A percentile compares a stretch with the other conserved stretches of the same genome.
Conservation (phyloP, 2,888 invertebrate genomes). For the Stenolophus ochropezus region DNA sequence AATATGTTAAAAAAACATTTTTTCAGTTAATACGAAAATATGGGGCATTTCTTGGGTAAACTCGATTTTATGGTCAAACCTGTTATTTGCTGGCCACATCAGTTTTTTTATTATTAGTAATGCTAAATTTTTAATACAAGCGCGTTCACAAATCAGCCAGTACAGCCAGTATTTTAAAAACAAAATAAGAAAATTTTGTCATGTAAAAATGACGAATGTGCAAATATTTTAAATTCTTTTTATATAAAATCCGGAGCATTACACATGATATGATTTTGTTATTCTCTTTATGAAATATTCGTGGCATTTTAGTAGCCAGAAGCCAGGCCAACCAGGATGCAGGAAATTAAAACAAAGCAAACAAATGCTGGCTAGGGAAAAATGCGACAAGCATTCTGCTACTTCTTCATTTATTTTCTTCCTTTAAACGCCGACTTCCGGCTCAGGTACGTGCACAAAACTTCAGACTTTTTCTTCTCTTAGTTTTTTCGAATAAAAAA, state of each 20-base stretch:
- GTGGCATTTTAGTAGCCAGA: slow-evolving; percentile 10
- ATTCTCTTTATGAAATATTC: slow-evolving; percentile 38
- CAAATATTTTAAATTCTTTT: slow-evolving; percentile 14
- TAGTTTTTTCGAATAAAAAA: not conserved
- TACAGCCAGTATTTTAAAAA: no score
- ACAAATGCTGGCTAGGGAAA: slow-evolving; percentile 15
- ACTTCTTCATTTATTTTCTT: slow-evolving; percentile 23
- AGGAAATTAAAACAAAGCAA: slow-evolving; percentile 38
- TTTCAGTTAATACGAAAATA: no score
- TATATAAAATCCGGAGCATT: slow-evolving; percentile 13
- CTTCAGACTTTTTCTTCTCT: not conserved
- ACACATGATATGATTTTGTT: slow-evolving; percentile 30
- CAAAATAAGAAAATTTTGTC: no score
- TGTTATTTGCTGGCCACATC: no score
- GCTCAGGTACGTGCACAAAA: not conserved
- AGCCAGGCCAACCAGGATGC: not conserved
- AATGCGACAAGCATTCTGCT: slow-evolving; percentile 10
- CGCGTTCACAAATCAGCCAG: no score
- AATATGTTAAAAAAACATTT: no score
- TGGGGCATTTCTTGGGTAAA: no score
- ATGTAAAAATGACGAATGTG: slow-evolving; percentile 2
- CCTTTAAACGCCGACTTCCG: not conserved
- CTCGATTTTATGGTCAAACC: no score
- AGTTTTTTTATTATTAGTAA: no score
- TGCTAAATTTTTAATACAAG: no score